phyloP scores from a whole-genome alignment of 2,113 vertebrate genomes.

The Muscicapa adusta region DNA sequence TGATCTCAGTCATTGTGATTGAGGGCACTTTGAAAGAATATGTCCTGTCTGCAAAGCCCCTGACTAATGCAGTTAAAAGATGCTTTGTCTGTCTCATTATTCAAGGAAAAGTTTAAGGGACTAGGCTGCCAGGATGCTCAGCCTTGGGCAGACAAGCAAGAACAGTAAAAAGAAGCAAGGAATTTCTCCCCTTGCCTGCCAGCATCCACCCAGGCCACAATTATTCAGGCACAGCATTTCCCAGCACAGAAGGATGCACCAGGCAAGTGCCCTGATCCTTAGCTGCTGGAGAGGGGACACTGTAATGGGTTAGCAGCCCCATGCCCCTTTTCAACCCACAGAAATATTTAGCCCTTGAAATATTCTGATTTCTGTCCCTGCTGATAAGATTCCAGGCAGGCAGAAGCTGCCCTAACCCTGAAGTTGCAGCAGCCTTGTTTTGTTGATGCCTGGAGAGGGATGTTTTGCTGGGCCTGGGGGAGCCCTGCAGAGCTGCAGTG shows the following conservation, averaged over 20 bases:
- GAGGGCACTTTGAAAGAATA: neutral
- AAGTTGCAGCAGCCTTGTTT: conserved; percentile 8
- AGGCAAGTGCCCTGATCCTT: neutral
- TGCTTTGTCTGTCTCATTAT: neutral
- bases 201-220: conserved; percentile 6
- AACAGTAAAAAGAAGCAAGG: neutral
- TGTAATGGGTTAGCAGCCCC: neutral
- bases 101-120: neutral
- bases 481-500: neutral
- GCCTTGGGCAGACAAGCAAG: conserved; percentile 8
- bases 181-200: neutral
- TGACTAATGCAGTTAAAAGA: neutral
- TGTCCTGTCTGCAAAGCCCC: neutral
- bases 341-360: conserved; percentile 42
- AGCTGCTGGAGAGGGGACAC: neutral
- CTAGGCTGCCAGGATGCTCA: neutral
- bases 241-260: neutral
- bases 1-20: neutral
- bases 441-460: conserved; percentile 51
- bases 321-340: conserved; percentile 25
- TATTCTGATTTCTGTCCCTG: neutral
- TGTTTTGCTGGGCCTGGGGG: neutral
- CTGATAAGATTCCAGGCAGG: neutral
- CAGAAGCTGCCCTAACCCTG: conserved; percentile 14
- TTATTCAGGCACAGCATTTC: neutral